These are phyloP conservation scores for Euura lappo DNA, from an alignment of 1,140 invertebrate species.

Conservation along the genomic window DNA sequence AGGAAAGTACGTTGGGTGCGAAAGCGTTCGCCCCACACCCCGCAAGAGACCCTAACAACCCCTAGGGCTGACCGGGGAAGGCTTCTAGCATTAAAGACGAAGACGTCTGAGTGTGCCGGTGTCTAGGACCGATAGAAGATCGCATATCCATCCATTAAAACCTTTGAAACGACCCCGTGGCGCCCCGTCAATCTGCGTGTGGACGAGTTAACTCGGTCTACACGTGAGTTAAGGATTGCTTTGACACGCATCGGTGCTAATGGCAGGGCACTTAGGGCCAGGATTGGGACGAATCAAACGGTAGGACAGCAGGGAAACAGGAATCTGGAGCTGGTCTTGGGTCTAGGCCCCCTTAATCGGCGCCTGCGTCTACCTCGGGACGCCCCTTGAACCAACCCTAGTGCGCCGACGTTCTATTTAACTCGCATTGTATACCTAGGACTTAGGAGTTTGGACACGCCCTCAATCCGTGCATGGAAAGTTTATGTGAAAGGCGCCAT, in stretches of 20 bases:
- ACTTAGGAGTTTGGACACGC: neutral
- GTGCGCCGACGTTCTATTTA: neutral
- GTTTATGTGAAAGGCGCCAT: neutral
- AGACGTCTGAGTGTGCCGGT: neutral
- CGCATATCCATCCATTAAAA: neutral
- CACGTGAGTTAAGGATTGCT: neutral
- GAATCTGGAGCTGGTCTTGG: conserved; percentile 19
- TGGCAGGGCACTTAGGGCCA: conserved; percentile 31
- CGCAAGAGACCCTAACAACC: conserved; percentile 14
- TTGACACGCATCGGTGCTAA: conserved; percentile 24
- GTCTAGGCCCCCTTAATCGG: neutral
- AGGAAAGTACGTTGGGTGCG: conserved; percentile 37
- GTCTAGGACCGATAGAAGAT: neutral
- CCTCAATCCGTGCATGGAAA: neutral
- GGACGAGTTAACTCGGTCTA: conserved; percentile 29
- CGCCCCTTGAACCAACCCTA: neutral
- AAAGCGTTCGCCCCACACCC: conserved; percentile 27
- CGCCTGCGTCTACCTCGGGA: neutral
- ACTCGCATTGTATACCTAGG: neutral
- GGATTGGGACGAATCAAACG: conserved; percentile 42
- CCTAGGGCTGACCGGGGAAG: neutral
- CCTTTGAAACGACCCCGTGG: neutral
- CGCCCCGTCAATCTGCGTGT: conserved; percentile 22
- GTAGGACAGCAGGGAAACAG: conserved; percentile 33
- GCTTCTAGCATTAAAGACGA: conserved; percentile 2